phyloP scores from a whole-genome alignment of 2,888 invertebrate genomes.

The Isoperla grammatica region DNA sequence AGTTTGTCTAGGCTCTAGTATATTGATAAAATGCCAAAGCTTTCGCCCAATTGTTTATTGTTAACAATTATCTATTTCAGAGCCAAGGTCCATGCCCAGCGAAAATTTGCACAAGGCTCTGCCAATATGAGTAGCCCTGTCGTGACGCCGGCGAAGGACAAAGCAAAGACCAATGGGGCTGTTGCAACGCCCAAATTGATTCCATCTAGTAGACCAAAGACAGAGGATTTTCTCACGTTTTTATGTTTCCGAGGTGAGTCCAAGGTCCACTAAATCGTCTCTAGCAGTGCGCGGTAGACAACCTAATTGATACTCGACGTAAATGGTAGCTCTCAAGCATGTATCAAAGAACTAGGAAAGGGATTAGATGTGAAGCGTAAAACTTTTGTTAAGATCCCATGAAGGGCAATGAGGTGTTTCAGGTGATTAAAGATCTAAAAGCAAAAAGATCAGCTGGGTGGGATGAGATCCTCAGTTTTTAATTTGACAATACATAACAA shows the following conservation, averaged over 20 bases:
- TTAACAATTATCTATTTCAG: constrained; percentile 45
- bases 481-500: no score
- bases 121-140: constrained; percentile 50
- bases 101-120: constrained; percentile 82
- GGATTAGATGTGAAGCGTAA: no score
- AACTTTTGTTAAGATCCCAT: no score
- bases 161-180: constrained; percentile 35
- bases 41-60: constrained; percentile 5
- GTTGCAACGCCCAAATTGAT: constrained; percentile 34
- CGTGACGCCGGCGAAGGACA: constrained; percentile 56
- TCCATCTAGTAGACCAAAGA: constrained; percentile 62
- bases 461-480: no score
- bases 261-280: no score
- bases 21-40: no score
- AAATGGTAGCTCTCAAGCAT: not conserved
- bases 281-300: no score
- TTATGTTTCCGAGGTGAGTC: constrained; percentile 71
- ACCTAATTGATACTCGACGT: no score
- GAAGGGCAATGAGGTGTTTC: no score
- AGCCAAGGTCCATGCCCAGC: constrained; percentile 76
- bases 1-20: no score
- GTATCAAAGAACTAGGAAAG: not conserved
- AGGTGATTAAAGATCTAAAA: no score
- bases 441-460: no score
- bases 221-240: constrained; percentile 81